Conservation (phyloP, 2,888 invertebrate species). For the Geotrupes spiniger region DNA sequence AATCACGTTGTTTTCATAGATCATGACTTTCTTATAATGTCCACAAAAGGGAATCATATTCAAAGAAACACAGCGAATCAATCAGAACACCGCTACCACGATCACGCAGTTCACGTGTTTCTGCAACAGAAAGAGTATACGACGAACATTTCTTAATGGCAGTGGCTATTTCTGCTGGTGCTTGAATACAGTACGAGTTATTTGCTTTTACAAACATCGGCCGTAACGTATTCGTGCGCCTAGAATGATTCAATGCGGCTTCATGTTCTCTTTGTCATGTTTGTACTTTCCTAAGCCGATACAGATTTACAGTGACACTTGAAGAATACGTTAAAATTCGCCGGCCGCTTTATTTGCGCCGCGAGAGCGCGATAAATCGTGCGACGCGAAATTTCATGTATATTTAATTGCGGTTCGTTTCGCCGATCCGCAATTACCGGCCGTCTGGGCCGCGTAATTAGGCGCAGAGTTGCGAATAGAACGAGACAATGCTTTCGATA, state of each 20-base stretch:
- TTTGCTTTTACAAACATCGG: slow-evolving; percentile 34
- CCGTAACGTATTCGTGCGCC: slow-evolving; percentile 29
- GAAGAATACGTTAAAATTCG: slow-evolving; percentile 15
- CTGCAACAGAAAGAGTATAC: slow-evolving; percentile 1
- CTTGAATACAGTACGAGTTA: slow-evolving; percentile 32
- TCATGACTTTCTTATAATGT: slow-evolving; percentile 3
- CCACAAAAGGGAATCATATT: slow-evolving; percentile 5
- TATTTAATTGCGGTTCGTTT: slow-evolving; percentile 1
- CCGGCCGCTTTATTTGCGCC: not conserved
- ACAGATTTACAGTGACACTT: slow-evolving; percentile 37
- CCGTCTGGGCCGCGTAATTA: slow-evolving; percentile 14
- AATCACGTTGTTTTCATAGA: not conserved
- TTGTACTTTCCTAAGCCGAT: slow-evolving; percentile 37
- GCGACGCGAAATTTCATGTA: not conserved
- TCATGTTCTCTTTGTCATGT: slow-evolving; percentile 42
- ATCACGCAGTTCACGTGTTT: slow-evolving; percentile 7
- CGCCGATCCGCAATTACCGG: slow-evolving; percentile 12
- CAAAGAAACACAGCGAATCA: slow-evolving; percentile 6
- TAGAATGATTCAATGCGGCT: slow-evolving; percentile 38
- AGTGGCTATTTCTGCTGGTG: slow-evolving; percentile 33
- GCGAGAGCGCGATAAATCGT: slow-evolving; percentile 2
- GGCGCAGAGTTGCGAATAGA: slow-evolving; percentile 12
- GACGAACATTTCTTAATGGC: slow-evolving; percentile 19
- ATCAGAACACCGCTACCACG: slow-evolving; percentile 2
- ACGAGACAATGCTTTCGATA: slow-evolving; percentile 12